Evolutionary conservation across 2,797 vertebrate genomes (phyloP).

Genomic region (Alouatta caraya): DNA sequence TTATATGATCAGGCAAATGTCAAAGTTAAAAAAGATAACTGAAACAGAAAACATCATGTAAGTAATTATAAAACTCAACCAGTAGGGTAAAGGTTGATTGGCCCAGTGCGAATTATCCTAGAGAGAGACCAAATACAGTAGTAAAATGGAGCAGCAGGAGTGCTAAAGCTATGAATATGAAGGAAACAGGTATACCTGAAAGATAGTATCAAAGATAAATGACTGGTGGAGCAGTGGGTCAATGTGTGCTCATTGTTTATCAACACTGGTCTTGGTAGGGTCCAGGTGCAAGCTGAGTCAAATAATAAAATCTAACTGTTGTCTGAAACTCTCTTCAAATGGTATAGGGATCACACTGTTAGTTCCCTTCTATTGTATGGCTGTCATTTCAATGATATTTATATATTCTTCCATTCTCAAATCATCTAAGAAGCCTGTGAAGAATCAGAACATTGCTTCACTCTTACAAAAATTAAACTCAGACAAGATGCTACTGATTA

Average conservation of each 20-base stretch:
- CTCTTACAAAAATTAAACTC: not conserved
- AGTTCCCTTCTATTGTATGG: not conserved
- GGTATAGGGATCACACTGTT: constrained; percentile 1
- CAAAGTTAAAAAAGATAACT: not conserved
- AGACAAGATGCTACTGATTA: not conserved
- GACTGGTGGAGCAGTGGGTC: not conserved
- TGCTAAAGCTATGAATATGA: constrained; percentile 32
- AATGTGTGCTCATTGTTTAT: not conserved
- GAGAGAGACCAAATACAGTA: constrained; percentile 41
- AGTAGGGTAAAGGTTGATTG: not conserved
- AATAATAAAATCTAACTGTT: constrained; percentile 62
- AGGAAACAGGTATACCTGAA: constrained; percentile 30
- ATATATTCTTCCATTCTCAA: not conserved
- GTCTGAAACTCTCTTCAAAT: constrained; percentile 13
- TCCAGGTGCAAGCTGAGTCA: constrained; percentile 52
- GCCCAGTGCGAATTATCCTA: not conserved
- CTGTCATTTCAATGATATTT: constrained; percentile 28
- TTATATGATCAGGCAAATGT: not conserved
- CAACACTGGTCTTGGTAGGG: constrained; percentile 22
- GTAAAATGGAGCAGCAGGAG: constrained; percentile 27
- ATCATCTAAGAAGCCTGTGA: not conserved
- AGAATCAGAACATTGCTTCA: not conserved
- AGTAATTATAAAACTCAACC: constrained; percentile 57
- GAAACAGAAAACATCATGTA: constrained; percentile 6
- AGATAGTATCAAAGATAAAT: constrained; percentile 37